Base-by-base conservation (phyloP, 2,113 vertebrate species). In the Carlito syrichta region DNA sequence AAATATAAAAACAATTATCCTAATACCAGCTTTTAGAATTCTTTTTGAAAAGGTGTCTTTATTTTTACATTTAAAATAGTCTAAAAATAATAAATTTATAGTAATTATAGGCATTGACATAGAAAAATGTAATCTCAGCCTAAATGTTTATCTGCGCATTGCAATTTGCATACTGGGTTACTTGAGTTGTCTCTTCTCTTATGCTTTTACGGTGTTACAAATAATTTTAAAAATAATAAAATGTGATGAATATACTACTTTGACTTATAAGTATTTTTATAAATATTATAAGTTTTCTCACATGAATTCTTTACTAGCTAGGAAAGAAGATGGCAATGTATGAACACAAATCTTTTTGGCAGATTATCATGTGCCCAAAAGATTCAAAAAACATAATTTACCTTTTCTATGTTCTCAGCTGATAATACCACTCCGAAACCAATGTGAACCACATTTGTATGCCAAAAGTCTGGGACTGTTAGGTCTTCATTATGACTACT, bases 181-280 rank as follows among this genome's bases (percentile, higher is more conserved):
- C 60, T 91, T 43, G 14, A 76, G 1, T 45, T 2, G 22, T 62
- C 1, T 54, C 95, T 87, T 63, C 7, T 16, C 43, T 66, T n/a
- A 58, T 7, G 85, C 2, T 32, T 89, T 60, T 87, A 27, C 0
- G 27, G 14, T 45, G 77, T 17, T 40, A 86, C 16, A 19, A 74
- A 76, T 73, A 89, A 63, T 88, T 89, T 56, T 35, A 84, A 66
- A 12, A 86, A 27, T 4, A 78, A n/a, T 13, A 19, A 82, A 87
- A 69, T 60, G 0, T 87, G 8, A 68, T 48, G 38, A 23, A 81
- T 11, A 50, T n/a, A 50, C 38, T 83, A 1, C 1, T 81, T 91
- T 96, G 10, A 79, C 58, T 94, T 93, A 22, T 63, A 88, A n/a
- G 35, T 89, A 73, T 83, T 69, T 96, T 95, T 79, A 74, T 54